Percentiles rank a stretch among this genome's conserved stretches.
Evolutionary conservation across 2,113 vertebrate species (phyloP).

Genomic region (Bubo bubo): DNA sequence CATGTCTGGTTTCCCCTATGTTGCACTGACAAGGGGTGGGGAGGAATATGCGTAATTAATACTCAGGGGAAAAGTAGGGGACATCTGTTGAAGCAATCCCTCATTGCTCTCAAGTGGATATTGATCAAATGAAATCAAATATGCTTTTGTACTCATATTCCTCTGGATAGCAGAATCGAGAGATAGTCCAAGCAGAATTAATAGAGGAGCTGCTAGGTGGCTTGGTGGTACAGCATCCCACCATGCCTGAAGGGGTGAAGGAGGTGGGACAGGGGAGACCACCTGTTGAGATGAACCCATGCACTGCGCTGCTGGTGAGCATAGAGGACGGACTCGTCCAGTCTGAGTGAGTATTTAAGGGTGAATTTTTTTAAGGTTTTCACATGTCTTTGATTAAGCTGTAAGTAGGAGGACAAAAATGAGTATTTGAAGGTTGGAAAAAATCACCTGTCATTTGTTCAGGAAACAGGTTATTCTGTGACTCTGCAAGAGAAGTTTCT

Average conservation of each 20-base stretch:
- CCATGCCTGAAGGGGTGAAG: not conserved
- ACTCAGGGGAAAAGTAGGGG: not conserved
- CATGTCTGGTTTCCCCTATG: not conserved
- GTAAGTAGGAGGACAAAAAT: not conserved
- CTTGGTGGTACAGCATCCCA: not conserved
- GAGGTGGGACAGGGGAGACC: not conserved
- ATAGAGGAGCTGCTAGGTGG: not conserved
- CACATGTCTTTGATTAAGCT: not conserved
- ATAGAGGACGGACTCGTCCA: not conserved
- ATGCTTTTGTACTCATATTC: not conserved
- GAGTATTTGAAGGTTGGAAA: not conserved
- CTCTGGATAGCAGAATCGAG: not conserved
- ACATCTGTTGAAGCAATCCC: not conserved
- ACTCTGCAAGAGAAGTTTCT: not conserved
- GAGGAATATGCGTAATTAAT: not conserved
- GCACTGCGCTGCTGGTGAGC: not conserved
- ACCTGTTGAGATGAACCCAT: not conserved
- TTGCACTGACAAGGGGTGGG: not conserved
- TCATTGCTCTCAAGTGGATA: not conserved
- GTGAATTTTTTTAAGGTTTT: not conserved
- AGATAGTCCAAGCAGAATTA: not conserved
- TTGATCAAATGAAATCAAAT: not conserved
- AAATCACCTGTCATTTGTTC: constrained; percentile 25
- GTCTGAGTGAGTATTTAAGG: not conserved
- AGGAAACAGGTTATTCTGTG: constrained; percentile 20